Percentiles rank a stretch among this genome's conserved stretches.
phyloP scores from a whole-genome alignment of 2,113 vertebrate genomes.

The Geococcyx californianus region DNA sequence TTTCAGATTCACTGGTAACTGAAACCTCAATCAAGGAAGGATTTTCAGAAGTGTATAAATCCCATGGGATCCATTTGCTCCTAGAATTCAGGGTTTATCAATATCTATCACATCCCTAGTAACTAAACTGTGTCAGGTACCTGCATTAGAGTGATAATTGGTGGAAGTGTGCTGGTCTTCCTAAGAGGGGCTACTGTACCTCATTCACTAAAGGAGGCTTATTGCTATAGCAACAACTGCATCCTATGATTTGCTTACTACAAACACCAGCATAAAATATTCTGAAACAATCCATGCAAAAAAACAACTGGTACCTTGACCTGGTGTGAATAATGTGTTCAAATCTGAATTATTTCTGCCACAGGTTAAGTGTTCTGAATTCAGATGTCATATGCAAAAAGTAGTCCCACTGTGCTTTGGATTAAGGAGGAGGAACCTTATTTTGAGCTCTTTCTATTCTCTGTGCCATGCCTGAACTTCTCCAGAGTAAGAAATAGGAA shows the following conservation, averaged over 20 bases:
- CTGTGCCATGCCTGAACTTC: background rate
- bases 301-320: background rate
- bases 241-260: slow-evolving; percentile 33
- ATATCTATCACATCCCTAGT: background rate
- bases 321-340: background rate
- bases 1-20: background rate
- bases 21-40: background rate
- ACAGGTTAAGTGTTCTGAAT: background rate
- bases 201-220: slow-evolving; percentile 20
- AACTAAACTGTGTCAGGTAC: background rate
- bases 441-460: background rate
- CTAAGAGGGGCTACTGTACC: slow-evolving; percentile 9
- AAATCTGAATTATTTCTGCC: background rate
- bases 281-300: slow-evolving; percentile 7
- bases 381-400: background rate
- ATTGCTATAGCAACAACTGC: slow-evolving; percentile 69
- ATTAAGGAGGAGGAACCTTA: background rate
- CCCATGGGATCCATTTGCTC: background rate
- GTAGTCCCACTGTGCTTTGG: background rate
- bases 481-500: background rate
- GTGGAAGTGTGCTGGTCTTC: background rate
- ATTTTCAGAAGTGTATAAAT: background rate
- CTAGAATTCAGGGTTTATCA: background rate
- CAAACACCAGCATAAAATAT: background rate
- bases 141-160: background rate